Base-by-base conservation (phyloP, 2,888 invertebrate species). In the Diplazon laetatorius region DNA sequence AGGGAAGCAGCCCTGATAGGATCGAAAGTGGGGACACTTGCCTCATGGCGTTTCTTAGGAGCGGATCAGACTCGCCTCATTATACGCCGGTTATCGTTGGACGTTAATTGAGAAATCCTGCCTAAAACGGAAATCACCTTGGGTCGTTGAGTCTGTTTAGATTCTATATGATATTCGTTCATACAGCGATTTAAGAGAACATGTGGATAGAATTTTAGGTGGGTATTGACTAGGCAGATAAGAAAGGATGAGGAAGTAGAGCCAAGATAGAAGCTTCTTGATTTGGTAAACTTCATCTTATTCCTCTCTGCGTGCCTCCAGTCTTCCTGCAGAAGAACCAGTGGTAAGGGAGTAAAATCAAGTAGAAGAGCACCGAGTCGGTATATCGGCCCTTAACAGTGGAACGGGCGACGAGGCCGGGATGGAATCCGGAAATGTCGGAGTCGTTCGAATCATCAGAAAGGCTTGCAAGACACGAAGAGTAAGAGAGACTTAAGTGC, bases 51-150 rank as follows among this genome's bases (percentile, higher is more conserved):
- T 60, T 55, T 30, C 50, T 44, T 66, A n/a, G 22, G 50, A n/a
- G 57, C 44, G 35, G 35, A 55, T 70, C 66, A n/a, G n/a, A 44
- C 63, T 50, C 70, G 20, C 62, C 66, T 68, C 76, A 60, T 73
- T 66, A 50, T 35, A 30, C 60, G 52, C 52, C 30, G 52, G 12
- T 68, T 74, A 70, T 50, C 62, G 74, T 37, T 52, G 68, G 30
- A 57, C 66, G 80, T 82, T 85, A 86, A 87, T 85, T 85, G 85
- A 87, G 86, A 87, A 87, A 85, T 87, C 84, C 80, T 84, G 81
- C 73, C 81, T 76, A 82, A 83, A 84, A 85, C 84, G 84, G 84
- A 84, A 84, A 84, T 82, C 80, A 84, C 85, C 85, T 71, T 81
- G 76, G 81, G 76, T 73, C 72, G 63, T 65, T 57, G 73, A 80